Evolutionary conservation across 2,797 vertebrate species (phyloP).

Genomic region (Halcyon leucocephala): DNA sequence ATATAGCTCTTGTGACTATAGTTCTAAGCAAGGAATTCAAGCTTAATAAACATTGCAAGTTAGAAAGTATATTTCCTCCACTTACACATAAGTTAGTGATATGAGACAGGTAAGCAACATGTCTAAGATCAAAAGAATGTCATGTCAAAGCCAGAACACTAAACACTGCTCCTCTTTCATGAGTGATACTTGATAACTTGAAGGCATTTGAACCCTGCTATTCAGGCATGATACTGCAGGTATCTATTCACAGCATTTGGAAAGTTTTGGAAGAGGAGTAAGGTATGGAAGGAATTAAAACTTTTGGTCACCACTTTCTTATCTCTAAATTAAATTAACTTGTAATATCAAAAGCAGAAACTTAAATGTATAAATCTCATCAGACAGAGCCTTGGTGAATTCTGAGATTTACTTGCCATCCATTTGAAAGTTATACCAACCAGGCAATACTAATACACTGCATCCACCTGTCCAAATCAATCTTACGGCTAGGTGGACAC

Average conservation of each 20-base stretch:
- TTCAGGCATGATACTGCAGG: neutral
- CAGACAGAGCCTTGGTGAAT: neutral
- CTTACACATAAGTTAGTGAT: neutral
- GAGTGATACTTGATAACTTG: neutral
- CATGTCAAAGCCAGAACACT: neutral
- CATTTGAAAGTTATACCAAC: neutral
- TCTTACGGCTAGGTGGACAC: neutral
- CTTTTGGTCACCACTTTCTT: neutral
- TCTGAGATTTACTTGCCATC: neutral
- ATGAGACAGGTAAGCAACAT: neutral
- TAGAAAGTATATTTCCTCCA: neutral
- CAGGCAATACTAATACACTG: neutral
- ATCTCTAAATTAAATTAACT: neutral
- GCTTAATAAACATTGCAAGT: neutral
- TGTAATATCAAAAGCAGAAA: neutral
- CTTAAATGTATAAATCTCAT: neutral
- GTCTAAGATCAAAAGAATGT: neutral
- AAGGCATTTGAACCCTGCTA: neutral
- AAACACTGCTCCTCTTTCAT: neutral
- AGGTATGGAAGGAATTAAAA: neutral
- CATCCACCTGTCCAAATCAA: constrained; percentile 12
- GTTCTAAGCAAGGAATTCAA: neutral
- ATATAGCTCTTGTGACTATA: neutral
- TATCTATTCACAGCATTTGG: neutral
- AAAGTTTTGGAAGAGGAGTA: neutral